phyloP scores from a whole-genome alignment of 2,888 invertebrate genomes.

The Chaitophorus viminalis region DNA sequence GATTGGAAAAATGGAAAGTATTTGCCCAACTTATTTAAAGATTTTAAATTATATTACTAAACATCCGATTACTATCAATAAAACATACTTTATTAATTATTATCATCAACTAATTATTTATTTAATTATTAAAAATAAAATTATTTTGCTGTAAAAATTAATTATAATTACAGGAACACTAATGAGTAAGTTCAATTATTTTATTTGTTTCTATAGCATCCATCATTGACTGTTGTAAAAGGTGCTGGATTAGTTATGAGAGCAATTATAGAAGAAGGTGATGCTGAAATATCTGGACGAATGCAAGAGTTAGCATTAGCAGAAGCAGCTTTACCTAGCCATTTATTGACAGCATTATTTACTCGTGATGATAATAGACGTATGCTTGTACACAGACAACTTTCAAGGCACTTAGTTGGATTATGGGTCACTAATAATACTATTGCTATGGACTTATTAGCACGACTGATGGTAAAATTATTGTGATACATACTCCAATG shows the following conservation, averaged over 20 bases:
- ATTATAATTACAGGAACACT: not conserved
- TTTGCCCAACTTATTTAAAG: too few relatives aligned
- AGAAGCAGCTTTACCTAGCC: conserved; percentile 94
- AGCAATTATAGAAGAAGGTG: conserved; percentile 97
- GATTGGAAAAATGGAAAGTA: too few relatives aligned
- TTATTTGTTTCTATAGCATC: conserved; percentile 75
- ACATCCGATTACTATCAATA: too few relatives aligned
- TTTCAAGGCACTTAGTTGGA: conserved; percentile 93
- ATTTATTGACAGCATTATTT: conserved; percentile 90
- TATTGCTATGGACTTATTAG: conserved; percentile 86
- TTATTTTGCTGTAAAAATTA: too few relatives aligned
- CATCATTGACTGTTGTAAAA: conserved; percentile 96
- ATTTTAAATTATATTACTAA: too few relatives aligned
- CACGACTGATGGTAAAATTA: conserved; percentile 82
- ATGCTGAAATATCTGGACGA: conserved; percentile 86
- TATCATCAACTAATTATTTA: too few relatives aligned
- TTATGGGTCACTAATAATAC: conserved; percentile 96
- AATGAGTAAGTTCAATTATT: not conserved
- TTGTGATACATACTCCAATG: conserved; percentile 49
- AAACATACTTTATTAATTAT: too few relatives aligned
- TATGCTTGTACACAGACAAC: conserved; percentile 85
- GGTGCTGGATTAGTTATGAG: conserved; percentile 95
- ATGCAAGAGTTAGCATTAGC: conserved; percentile 97
- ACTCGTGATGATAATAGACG: conserved; percentile 83
- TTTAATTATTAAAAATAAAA: too few relatives aligned